phyloP scores from a whole-genome alignment of 2,113 vertebrate species.

The Tragelaphus scriptus region DNA sequence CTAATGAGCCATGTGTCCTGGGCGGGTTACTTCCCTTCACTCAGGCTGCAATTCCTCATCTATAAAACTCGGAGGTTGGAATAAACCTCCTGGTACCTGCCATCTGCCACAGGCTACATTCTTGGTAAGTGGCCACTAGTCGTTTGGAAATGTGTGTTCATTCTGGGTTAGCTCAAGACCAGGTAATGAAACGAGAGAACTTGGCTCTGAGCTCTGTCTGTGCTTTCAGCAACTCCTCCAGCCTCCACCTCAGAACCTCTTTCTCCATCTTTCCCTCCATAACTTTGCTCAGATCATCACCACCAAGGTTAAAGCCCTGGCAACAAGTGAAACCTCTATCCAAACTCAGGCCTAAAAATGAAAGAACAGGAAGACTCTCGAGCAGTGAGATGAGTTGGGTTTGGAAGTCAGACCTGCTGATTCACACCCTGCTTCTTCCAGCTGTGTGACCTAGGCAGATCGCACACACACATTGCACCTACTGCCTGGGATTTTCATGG shows the following conservation, averaged over 20 bases:
- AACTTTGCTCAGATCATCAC: not conserved
- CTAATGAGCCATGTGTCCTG: not conserved
- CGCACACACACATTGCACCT: fast-evolving
- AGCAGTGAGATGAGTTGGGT: fast-evolving
- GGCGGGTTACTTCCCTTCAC: not conserved
- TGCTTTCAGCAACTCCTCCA: fast-evolving
- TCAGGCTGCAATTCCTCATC: not conserved
- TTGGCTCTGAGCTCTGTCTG: not conserved
- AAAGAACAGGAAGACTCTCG: not conserved
- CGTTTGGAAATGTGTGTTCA: not conserved
- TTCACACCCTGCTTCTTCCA: not conserved
- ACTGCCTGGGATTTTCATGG: too few relatives aligned
- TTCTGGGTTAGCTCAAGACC: not conserved
- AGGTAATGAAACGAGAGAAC: not conserved
- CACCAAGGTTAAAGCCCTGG: not conserved
- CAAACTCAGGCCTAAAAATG: not conserved
- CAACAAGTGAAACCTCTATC: not conserved
- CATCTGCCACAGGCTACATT: not conserved
- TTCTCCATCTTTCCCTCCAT: not conserved
- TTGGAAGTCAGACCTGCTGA: too few relatives aligned
- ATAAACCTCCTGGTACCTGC: not conserved
- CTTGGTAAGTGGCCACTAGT: not conserved
- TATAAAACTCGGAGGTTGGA: not conserved
- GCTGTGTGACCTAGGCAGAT: not conserved
- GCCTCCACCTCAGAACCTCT: not conserved